Evolutionary conservation across 2,888 invertebrate species (phyloP), one percentile per base, ranked within the genome.

Genomic region (Machimus atricapillus): DNA sequence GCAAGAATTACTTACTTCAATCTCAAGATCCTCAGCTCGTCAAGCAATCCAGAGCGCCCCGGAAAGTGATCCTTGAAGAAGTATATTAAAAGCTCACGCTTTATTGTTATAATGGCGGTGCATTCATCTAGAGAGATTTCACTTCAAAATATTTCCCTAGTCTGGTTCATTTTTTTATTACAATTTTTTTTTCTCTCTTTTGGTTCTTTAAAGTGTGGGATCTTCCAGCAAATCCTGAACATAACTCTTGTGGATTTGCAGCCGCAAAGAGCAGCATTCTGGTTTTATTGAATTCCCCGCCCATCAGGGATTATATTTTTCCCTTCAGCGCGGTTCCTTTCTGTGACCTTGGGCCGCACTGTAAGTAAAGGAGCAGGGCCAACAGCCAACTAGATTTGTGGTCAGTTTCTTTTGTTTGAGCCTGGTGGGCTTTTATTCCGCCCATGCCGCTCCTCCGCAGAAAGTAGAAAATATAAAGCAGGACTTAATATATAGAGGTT

Each of bases 61-160:
- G 9, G 12, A 23, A 78, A 78, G 43, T 78, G 46, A 7, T 78
- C 78, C 78, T 78, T 43, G 78, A 46, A 40, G 40, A 46, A 40
- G 40, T 43, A 27, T 78, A 78, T 78, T 78, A 78, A 78, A 43
- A 23, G 78, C 78, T 78, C 46, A 78, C 78, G 78, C 66, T 78
- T 43, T 78, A 78, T 78, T 78, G 37, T 78, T 78, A 78, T 78
- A 78, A 78, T 78, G 78, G 78, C 19, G 43, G 78, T 78, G 78
- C 78, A 78, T 78, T 78, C 78, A 78, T 78, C 78, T 78, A 43
- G 12, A 78, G 78, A 78, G 78, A 78, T 78, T 78, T 78, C 23
- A 6, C 46, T 23, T 78, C 40, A 78, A 78, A 78, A 78, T 78
- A 78, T 78, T 43, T 23, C 14, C 78, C 12, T 4, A 43, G 37